Base-by-base conservation (phyloP, 64 coral and sea anemone genomes). In the Montipora cactus region DNA sequence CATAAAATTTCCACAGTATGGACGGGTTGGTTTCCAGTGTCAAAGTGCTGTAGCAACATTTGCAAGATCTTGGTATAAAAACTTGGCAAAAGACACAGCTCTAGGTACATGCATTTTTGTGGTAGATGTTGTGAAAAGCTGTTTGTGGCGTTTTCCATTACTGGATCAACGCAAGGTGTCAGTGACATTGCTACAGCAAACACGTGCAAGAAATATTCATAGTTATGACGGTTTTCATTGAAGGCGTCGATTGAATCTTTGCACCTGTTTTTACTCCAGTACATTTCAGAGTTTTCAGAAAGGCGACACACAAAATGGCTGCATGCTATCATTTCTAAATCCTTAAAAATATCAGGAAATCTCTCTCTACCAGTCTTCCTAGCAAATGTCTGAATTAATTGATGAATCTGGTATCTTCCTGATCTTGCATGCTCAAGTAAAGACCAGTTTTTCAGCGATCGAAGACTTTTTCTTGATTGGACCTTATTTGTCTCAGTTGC, bases 241-340 rank as follows among this genome's bases (percentile, higher is more conserved):
- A 93, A 93, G 45, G 51, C 21, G 15, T 85, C 59, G 13, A 95
- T 71, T 46, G 93, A 87, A 49, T 84, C 45, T 22, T 78, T 90
- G 81, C 87, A 90, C 13, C 77, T 57, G 61, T 95, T 81, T 48
- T 80, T 90, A 18, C 71, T 85, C 88, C 88, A 95, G 47, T 86
- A 90, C 45, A 73, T 37, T 19, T 79, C 21, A 19, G 87, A 50
- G 28, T 90, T 64, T 0, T 47, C 21, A 50, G 62, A 58, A 47
- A 90, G 47, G 16, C 81, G 13, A 55, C 59, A 74, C 9, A 85
- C 12, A 59, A 78, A 95, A 46, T 90, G 50, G 20, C 64, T 79
- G 77, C 89, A 70, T 28, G 77, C 89, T 7, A 19, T 55, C 19
- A 79, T 51, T 69, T 83, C 8, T 5, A 47, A 15, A 28, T 64